These are phyloP conservation scores for Leucophenga varia DNA, from an alignment of 1,140 invertebrate genomes.

Conservation along the genomic window DNA sequence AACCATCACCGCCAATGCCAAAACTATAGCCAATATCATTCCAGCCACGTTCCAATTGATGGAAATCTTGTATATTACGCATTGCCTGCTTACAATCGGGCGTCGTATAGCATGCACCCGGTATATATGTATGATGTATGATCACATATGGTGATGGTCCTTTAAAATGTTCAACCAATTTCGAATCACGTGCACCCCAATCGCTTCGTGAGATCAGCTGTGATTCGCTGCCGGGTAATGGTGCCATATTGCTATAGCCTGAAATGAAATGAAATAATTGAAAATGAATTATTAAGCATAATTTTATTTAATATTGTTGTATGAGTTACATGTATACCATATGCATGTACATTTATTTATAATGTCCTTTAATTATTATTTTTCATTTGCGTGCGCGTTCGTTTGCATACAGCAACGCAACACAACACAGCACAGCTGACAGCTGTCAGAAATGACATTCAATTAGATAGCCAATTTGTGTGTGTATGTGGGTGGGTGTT, in stretches of 20 bases:
- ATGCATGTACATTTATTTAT: too few species aligned
- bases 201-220: conserved; percentile 59
- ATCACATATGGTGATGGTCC: conserved; percentile 73
- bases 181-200: conserved; percentile 66
- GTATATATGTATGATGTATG: conserved; percentile 72
- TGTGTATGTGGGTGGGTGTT: too few species aligned
- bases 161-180: conserved; percentile 54
- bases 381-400: too few species aligned
- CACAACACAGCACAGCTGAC: too few species aligned
- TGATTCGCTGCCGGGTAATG: conserved; percentile 11
- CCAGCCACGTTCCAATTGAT: conserved; percentile 65
- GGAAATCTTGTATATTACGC: conserved; percentile 63
- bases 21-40: conserved; percentile 79
- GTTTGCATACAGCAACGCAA: too few species aligned
- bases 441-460: too few species aligned
- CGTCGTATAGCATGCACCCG: conserved; percentile 61
- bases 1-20: conserved; percentile 74
- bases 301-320: too few species aligned
- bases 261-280: not conserved
- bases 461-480: too few species aligned
- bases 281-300: too few species aligned
- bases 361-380: too few species aligned
- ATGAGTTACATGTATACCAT: too few species aligned
- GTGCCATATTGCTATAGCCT: conserved; percentile 50
- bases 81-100: conserved; percentile 61